Evolutionary conservation across 2,888 invertebrate genomes (phyloP).

Genomic region (Monochamus alternatus): DNA sequence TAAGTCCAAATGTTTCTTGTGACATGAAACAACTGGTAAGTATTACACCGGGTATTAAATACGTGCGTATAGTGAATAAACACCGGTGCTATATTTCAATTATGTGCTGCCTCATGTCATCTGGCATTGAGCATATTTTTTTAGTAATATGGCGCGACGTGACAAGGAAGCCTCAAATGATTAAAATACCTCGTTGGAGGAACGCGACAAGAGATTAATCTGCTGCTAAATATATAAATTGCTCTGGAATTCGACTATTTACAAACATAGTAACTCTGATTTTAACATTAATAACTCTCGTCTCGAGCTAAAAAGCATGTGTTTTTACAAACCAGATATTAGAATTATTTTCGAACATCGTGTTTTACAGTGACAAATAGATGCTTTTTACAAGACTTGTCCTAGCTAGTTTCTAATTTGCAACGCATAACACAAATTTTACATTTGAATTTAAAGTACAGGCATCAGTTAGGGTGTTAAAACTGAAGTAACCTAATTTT

Average conservation of each 20-base stretch:
- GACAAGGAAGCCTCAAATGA: constrained; percentile 65
- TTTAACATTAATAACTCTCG: constrained; percentile 62
- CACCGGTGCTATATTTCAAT: constrained; percentile 38
- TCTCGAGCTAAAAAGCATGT: constrained; percentile 62
- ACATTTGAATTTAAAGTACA: constrained; percentile 50
- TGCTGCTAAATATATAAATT: constrained; percentile 70
- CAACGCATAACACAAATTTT: constrained; percentile 54
- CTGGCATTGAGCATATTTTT: constrained; percentile 61
- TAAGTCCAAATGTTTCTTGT: constrained; percentile 19
- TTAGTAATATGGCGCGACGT: constrained; percentile 59
- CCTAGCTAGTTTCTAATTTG: constrained; percentile 51
- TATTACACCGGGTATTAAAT: constrained; percentile 42
- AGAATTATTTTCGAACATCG: constrained; percentile 49
- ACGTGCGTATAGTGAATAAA: constrained; percentile 43
- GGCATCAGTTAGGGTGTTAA: constrained; percentile 49
- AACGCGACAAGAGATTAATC: constrained; percentile 69
- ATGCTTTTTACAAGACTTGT: constrained; percentile 53
- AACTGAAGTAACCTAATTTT: constrained; percentile 19
- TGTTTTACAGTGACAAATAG: constrained; percentile 56
- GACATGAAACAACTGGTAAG: constrained; percentile 47
- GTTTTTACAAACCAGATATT: constrained; percentile 50
- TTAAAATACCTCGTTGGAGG: constrained; percentile 67
- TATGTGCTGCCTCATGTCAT: constrained; percentile 49
- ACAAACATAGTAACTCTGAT: constrained; percentile 65
- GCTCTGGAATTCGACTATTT: constrained; percentile 69